Evolutionary conservation across 2,888 invertebrate species (phyloP).

Genomic region (Drosophila borborema): DNA sequence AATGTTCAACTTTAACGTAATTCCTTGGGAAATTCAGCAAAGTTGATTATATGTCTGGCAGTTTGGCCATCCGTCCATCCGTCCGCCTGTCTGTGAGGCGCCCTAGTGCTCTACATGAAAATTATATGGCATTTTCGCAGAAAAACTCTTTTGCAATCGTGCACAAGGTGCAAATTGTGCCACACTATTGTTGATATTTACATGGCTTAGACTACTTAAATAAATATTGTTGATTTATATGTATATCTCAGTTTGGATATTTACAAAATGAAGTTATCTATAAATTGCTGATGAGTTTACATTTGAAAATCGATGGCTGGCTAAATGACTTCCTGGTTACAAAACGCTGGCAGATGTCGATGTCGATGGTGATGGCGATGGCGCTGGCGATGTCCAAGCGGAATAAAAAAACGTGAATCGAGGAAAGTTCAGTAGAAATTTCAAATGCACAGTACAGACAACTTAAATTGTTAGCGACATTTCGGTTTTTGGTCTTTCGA

Average conservation of each 20-base stretch:
- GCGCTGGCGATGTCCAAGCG: slow-evolving; percentile 32
- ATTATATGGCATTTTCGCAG: slow-evolving; percentile 58
- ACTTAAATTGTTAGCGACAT: slow-evolving; percentile 76
- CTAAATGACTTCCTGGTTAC: slow-evolving; percentile 71
- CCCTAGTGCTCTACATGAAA: slow-evolving; percentile 60
- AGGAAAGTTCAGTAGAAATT: slow-evolving; percentile 74
- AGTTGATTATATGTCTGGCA: slow-evolving; percentile 57
- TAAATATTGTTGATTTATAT: neutral
- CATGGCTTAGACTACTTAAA: slow-evolving; percentile 7
- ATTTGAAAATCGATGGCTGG: slow-evolving; percentile 50
- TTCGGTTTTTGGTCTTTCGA: slow-evolving; percentile 47
- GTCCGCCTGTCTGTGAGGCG: slow-evolving; percentile 9
- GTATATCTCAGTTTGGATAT: neutral
- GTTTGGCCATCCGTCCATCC: neutral
- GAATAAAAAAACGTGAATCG: slow-evolving; percentile 41
- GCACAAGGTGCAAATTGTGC: slow-evolving; percentile 46
- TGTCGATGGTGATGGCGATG: slow-evolving; percentile 11
- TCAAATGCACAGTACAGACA: slow-evolving; percentile 50
- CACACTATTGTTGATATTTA: slow-evolving; percentile 20
- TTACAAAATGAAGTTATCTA: neutral
- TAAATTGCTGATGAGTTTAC: slow-evolving; percentile 6
- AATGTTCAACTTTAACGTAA: slow-evolving; percentile 47
- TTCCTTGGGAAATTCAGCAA: slow-evolving; percentile 68
- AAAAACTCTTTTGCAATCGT: slow-evolving; percentile 59
- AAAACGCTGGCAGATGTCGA: slow-evolving; percentile 34